Percentiles rank a stretch among this genome's conserved stretches.
Conservation (phyloP, 2,113 vertebrate genomes). For the Phyllostomus hastatus region DNA sequence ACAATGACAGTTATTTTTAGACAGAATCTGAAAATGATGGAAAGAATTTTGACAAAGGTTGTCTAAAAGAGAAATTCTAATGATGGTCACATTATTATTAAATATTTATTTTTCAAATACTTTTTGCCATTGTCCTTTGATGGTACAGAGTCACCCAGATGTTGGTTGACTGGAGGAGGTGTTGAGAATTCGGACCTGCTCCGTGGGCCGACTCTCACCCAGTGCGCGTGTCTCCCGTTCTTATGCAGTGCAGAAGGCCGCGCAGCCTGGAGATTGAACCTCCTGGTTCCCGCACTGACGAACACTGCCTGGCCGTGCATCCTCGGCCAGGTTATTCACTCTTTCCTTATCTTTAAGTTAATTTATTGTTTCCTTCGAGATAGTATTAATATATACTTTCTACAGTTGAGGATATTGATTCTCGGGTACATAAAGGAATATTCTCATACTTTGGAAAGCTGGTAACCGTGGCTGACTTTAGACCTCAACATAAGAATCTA, state of each 20-base stretch:
- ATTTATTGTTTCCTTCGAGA: neutral
- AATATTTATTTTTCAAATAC: slow-evolving; percentile 50
- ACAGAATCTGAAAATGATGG: slow-evolving; percentile 31
- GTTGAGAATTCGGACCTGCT: neutral
- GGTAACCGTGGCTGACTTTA: neutral
- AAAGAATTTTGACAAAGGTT: slow-evolving; percentile 24
- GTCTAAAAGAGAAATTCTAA: neutral
- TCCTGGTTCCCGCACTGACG: neutral
- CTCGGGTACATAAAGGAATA: neutral
- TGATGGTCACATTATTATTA: slow-evolving; percentile 28
- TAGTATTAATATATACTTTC: neutral
- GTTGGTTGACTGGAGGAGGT: neutral
- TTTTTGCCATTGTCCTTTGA: neutral
- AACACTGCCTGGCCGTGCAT: neutral
- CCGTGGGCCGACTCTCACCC: neutral
- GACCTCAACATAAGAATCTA: neutral
- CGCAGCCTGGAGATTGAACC: neutral
- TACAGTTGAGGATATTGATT: neutral
- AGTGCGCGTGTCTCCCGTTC: neutral
- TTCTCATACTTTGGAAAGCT: neutral
- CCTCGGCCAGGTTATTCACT: neutral
- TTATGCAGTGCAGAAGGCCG: neutral
- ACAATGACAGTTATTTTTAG: neutral
- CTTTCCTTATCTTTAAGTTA: neutral
- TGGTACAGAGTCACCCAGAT: neutral